phyloP scores from a whole-genome alignment of 35 echinoderm and acorn worm genomes.

The Lytechinus variegatus region DNA sequence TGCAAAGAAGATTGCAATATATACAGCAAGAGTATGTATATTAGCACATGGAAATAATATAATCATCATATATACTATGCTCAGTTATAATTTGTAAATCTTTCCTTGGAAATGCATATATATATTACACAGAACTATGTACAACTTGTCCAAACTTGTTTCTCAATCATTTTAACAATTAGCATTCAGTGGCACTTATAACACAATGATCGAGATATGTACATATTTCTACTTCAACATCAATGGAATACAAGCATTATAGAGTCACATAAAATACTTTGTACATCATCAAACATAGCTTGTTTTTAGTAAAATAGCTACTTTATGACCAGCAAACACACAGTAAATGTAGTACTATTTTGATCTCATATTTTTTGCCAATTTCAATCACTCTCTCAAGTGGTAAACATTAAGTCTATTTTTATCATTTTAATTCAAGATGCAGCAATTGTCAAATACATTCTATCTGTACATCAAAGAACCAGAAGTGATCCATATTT shows the following conservation, averaged over 20 bases:
- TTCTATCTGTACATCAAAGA: background rate
- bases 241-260: background rate
- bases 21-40: background rate
- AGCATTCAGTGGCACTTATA: background rate
- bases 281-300: background rate
- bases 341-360: conserved; percentile 1
- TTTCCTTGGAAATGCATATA: background rate
- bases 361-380: background rate
- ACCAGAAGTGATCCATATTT: background rate
- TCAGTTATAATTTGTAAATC: background rate
- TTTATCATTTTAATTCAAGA: background rate
- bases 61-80: background rate
- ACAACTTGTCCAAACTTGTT: background rate
- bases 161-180: background rate
- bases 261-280: background rate
- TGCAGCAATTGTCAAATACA: background rate
- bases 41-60: background rate
- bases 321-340: background rate
- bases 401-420: background rate
- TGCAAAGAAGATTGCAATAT: background rate
- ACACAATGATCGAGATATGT: background rate
- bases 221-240: background rate
- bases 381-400: background rate
- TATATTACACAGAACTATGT: background rate
- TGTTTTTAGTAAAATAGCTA: background rate